A percentile compares a stretch with the other conserved stretches of the same genome.
Evolutionary conservation across 1,140 invertebrate species (phyloP).

Genomic region (Pemphigus obesinymphae): DNA sequence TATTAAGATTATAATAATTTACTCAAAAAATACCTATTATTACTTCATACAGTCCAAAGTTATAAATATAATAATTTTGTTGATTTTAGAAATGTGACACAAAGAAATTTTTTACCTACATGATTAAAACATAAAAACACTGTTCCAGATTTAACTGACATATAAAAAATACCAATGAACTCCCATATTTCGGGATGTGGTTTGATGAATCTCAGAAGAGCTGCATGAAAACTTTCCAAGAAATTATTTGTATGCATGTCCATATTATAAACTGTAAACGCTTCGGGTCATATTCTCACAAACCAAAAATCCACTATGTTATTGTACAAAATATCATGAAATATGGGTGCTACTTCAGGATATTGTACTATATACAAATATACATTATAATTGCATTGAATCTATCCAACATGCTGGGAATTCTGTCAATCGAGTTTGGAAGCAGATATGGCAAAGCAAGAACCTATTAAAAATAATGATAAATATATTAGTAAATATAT

Average conservation of each 20-base stretch:
- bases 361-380: background rate
- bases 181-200: background rate
- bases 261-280: background rate
- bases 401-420: background rate
- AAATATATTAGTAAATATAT: too few species aligned
- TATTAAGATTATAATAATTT: too few species aligned
- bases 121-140: too few species aligned
- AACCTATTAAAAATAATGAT: too few species aligned
- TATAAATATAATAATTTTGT: too few species aligned
- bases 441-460: too few species aligned
- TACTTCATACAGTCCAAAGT: too few species aligned
- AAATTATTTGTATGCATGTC: background rate
- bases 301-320: background rate
- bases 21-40: too few species aligned
- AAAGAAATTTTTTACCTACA: too few species aligned
- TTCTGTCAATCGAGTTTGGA: background rate
- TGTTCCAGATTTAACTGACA: too few species aligned
- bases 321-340: background rate
- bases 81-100: too few species aligned
- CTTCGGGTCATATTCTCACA: background rate
- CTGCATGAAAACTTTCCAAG: background rate
- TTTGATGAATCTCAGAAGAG: background rate
- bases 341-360: background rate
- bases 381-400: background rate
- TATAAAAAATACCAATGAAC: background rate